Percentiles rank a stretch among this genome's conserved stretches.
Evolutionary conservation across 2,113 vertebrate genomes (phyloP).

Genomic region (Dascyllus trimaculatus): DNA sequence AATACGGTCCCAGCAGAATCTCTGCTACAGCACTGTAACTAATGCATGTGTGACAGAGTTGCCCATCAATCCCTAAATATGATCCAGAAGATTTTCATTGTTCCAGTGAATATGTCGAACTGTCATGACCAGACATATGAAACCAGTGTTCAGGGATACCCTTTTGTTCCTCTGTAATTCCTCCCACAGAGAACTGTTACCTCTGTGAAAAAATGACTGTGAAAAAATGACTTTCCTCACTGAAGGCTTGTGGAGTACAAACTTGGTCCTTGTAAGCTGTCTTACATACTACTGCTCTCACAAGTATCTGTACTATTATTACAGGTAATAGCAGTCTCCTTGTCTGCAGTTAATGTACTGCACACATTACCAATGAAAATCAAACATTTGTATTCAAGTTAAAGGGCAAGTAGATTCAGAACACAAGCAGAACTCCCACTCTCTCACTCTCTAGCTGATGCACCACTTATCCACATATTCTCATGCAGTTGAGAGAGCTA

Average conservation of each 20-base stretch:
- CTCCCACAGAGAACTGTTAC: slow-evolving; percentile 16
- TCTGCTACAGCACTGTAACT: slow-evolving; percentile 63
- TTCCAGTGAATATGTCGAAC: slow-evolving; percentile 64
- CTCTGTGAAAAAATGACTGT: slow-evolving; percentile 27
- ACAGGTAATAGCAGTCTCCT: slow-evolving; percentile 31
- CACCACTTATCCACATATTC: slow-evolving; percentile 64
- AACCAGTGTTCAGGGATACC: slow-evolving; percentile 27
- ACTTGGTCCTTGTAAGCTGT: slow-evolving; percentile 50
- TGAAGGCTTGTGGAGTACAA: slow-evolving; percentile 25
- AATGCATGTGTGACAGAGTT: slow-evolving; percentile 74
- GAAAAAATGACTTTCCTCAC: slow-evolving; percentile 26
- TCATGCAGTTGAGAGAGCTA: slow-evolving; percentile 69
- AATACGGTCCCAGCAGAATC: slow-evolving; percentile 66
- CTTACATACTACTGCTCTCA: slow-evolving; percentile 24
- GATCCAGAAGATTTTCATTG: slow-evolving; percentile 72
- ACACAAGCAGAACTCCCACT: slow-evolving; percentile 43
- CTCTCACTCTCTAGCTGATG: slow-evolving; percentile 26
- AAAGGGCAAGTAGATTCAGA: slow-evolving; percentile 57
- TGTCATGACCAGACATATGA: slow-evolving; percentile 34
- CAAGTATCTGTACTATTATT: slow-evolving; percentile 38
- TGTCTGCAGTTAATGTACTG: slow-evolving; percentile 40
- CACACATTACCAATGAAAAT: slow-evolving; percentile 45
- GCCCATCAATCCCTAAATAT: slow-evolving; percentile 68
- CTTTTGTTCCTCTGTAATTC: slow-evolving; percentile 31
- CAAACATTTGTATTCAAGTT: slow-evolving; percentile 61